A percentile compares a stretch with the other conserved stretches of the same genome.
These are phyloP conservation scores for Mechanitis mazaeus DNA, from an alignment of 2,888 invertebrate genomes.

Conservation along the genomic window DNA sequence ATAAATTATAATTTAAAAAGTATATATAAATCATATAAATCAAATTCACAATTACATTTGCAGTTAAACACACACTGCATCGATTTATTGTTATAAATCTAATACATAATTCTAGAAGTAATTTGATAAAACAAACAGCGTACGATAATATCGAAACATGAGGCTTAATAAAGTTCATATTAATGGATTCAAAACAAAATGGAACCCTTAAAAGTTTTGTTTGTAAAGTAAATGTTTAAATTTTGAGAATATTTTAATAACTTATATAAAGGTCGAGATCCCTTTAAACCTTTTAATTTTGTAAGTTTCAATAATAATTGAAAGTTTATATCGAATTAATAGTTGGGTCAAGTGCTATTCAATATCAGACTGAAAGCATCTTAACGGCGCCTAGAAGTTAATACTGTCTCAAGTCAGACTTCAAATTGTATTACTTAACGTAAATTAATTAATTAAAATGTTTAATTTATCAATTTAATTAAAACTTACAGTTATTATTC, in stretches of 20 bases:
- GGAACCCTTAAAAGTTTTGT: slow-evolving; percentile 18
- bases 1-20: no score
- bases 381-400: neutral
- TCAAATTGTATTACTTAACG: neutral
- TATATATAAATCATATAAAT: no score
- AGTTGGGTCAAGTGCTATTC: neutral
- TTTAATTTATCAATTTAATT: neutral
- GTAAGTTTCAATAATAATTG: neutral
- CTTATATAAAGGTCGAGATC: slow-evolving; percentile 21
- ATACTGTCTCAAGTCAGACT: neutral
- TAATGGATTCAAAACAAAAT: slow-evolving; percentile 18
- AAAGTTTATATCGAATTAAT: slow-evolving; percentile 3
- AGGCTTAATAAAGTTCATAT: slow-evolving; percentile 14
- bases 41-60: no score
- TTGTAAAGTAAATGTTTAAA: slow-evolving; percentile 20
- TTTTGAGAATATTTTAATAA: slow-evolving; percentile 22
- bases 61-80: no score
- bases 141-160: slow-evolving; percentile 11
- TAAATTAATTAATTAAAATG: neutral
- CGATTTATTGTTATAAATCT: neutral
- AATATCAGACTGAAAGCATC: neutral
- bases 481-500: neutral
- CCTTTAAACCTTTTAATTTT: slow-evolving; percentile 12
- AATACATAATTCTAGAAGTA: neutral
- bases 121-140: neutral